Percentiles rank a stretch among this genome's conserved stretches.
Evolutionary conservation across 2,888 invertebrate genomes (phyloP).

Genomic region (Chesias legatella): DNA sequence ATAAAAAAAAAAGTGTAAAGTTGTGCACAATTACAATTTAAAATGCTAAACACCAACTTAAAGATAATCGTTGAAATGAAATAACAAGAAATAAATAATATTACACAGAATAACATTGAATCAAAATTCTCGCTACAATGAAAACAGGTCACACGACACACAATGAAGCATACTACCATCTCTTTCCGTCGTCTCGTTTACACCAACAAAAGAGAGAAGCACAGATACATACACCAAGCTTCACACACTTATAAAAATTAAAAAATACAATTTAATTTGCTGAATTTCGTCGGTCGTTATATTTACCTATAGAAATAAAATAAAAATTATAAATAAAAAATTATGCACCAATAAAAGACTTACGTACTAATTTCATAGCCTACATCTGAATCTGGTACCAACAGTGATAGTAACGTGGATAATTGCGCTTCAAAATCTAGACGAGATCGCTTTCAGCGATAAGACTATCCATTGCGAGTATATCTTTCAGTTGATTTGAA

Average conservation of each 20-base stretch:
- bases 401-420: no score
- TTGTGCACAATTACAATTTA: conserved; percentile 19
- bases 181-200: not conserved
- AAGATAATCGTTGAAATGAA: conserved; percentile 26
- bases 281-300: not conserved
- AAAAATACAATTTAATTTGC: conserved; percentile 19
- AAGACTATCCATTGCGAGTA: no score
- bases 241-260: conserved; percentile 22
- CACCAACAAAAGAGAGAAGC: conserved; percentile 3
- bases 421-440: no score
- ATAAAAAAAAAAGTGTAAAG: conserved; percentile 3
- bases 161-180: conserved; percentile 2
- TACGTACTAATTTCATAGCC: conserved; percentile 60
- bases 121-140: conserved; percentile 41
- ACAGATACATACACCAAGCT: conserved; percentile 5
- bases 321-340: conserved; percentile 39
- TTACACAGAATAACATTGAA: conserved; percentile 42
- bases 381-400: conserved; percentile 44
- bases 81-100: conserved; percentile 37
- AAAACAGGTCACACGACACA: conserved; percentile 32
- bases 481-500: no score
- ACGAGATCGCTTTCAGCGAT: no score
- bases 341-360: conserved; percentile 60
- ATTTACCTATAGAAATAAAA: conserved; percentile 23
- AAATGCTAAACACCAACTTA: conserved; percentile 24